phyloP scores from a whole-genome alignment of 2,888 invertebrate genomes.

The Apeira syringaria region DNA sequence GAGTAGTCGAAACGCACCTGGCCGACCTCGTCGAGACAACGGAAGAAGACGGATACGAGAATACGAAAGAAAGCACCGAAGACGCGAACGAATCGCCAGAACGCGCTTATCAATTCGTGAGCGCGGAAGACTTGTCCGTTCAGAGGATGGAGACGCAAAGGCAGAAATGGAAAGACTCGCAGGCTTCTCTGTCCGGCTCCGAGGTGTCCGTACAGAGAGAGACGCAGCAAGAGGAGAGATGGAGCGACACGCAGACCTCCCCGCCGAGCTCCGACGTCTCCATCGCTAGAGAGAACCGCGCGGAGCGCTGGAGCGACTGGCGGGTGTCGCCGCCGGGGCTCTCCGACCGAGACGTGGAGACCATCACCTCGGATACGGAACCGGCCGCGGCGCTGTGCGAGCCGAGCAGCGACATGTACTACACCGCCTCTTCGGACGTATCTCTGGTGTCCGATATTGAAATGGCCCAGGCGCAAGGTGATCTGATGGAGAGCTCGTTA shows the following conservation, averaged over 20 bases:
- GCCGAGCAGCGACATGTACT: slow-evolving; percentile 65
- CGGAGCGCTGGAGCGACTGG: slow-evolving; percentile 49
- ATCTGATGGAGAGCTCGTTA: slow-evolving; percentile 33
- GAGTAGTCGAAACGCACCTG: slow-evolving; percentile 7
- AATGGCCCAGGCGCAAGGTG: slow-evolving; percentile 39
- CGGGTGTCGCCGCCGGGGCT: slow-evolving; percentile 44
- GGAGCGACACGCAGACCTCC: slow-evolving; percentile 33
- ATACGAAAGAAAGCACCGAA: neutral
- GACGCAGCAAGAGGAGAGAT: slow-evolving; percentile 42
- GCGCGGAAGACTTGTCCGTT: slow-evolving; percentile 50
- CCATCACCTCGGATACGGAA: slow-evolving; percentile 44
- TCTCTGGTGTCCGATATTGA: slow-evolving; percentile 64
- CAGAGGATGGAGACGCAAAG: slow-evolving; percentile 24
- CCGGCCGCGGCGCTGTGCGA: slow-evolving; percentile 42
- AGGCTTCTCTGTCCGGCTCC: slow-evolving; percentile 44
- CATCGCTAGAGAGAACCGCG: slow-evolving; percentile 33
- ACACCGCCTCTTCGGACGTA: slow-evolving; percentile 72
- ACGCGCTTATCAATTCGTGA: slow-evolving; percentile 32
- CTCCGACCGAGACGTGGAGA: slow-evolving; percentile 38
- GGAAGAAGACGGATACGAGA: neutral
- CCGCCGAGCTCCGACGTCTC: slow-evolving; percentile 25
- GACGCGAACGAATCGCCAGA: neutral
- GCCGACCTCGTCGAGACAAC: neutral
- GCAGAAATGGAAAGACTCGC: slow-evolving; percentile 26
- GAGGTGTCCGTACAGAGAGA: slow-evolving; percentile 46